Evolutionary conservation across 2,888 invertebrate species (phyloP), one percentile per base, ranked within the genome.

Genomic region (Terebella lapidaria): DNA sequence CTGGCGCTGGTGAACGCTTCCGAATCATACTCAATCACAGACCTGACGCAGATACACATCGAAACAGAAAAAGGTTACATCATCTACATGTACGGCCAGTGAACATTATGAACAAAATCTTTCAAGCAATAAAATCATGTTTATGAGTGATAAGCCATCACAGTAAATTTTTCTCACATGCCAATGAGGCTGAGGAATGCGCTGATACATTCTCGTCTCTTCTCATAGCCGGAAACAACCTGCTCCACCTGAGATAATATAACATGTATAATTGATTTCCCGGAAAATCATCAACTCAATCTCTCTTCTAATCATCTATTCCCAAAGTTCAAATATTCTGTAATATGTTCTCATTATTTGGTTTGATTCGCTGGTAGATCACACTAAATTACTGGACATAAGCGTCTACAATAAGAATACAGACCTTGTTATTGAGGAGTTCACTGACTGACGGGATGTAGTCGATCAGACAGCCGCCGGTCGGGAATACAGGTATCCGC

Each of bases 11-110:
- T 73, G 70, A 82, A 84, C 3, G 70, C 70, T 35, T 79, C 74
- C 55, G 77, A 74, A 73, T 85, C 84, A 73, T 83, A 84, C 70
- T 85, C 84, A 26, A 84, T 62, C 42, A 84, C 74, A 57, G 79
- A 79, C 56, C 78, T 79, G 45, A 25, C 30, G 15, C 4, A 20
- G 10, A 30, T 26, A 25, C n/a, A 49, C 2, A 26, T 3, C 45
- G 46, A 56, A n/a, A n/a, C n/a, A n/a, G n/a, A n/a, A n/a, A n/a
- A n/a, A n/a, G n/a, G n/a, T n/a, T n/a, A n/a, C n/a, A n/a, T n/a
- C n/a, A n/a, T n/a, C n/a, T n/a, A n/a, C n/a, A n/a, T n/a, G n/a
- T n/a, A n/a, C n/a, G n/a, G n/a, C n/a, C n/a, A n/a, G n/a, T n/a
- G n/a, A n/a, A n/a, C n/a, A n/a, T 28, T 20, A 18, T 18, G 20